Conservation (phyloP, 2,797 vertebrate species). For the Hydrocynus forskahlii region DNA sequence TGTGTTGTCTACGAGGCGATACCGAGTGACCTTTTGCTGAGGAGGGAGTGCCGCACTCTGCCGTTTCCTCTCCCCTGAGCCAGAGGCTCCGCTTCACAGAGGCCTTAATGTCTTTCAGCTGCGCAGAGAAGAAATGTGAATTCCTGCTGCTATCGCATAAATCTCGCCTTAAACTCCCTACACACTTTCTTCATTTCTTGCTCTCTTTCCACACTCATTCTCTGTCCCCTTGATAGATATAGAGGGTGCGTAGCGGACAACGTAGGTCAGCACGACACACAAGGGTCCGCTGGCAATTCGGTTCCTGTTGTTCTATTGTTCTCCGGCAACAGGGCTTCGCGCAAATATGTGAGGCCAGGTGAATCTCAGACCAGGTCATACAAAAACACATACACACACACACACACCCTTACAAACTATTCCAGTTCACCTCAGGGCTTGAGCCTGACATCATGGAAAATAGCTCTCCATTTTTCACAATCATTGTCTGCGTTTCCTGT, state of each 20-base stretch:
- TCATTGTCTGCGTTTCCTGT: constrained; percentile 56
- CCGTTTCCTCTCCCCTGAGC: constrained; percentile 56
- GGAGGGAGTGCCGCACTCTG: constrained; percentile 27
- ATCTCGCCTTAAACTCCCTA: constrained; percentile 44
- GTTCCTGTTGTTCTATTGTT: constrained; percentile 27
- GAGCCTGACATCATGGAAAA: constrained; percentile 62
- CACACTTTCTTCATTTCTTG: constrained; percentile 24
- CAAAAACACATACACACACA: not conserved
- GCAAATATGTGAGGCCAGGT: constrained; percentile 38
- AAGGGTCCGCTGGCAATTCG: not conserved
- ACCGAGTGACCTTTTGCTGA: constrained; percentile 54
- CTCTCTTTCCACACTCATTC: constrained; percentile 18
- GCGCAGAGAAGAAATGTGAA: constrained; percentile 59
- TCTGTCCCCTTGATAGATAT: not conserved
- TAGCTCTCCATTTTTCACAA: constrained; percentile 60
- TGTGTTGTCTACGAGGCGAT: constrained; percentile 27
- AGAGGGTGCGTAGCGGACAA: not conserved
- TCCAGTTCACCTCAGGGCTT: constrained; percentile 52
- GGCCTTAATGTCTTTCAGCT: constrained; percentile 66
- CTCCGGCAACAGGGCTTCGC: constrained; percentile 17
- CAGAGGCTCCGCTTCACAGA: constrained; percentile 47
- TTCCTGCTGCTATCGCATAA: constrained; percentile 57
- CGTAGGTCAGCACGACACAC: constrained; percentile 13
- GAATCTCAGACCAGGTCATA: constrained; percentile 43
- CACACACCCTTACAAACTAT: constrained; percentile 38